These are phyloP conservation scores for Ditylenchus dipsaci DNA, from an alignment of 1,140 invertebrate genomes.

Conservation along the genomic window DNA sequence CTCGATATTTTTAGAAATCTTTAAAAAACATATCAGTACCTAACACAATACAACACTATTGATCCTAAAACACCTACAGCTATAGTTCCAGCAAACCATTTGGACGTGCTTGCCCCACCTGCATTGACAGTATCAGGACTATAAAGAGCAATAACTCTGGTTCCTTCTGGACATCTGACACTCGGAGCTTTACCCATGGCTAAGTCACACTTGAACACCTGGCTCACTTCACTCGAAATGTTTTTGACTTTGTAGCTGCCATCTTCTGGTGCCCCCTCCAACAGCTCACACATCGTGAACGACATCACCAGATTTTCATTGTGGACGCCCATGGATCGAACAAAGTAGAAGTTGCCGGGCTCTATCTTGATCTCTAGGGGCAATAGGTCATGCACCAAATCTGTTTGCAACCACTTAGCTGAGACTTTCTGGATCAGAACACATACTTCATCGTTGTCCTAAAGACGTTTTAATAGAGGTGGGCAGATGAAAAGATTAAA, in stretches of 20 bases:
- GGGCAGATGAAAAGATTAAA: too few species aligned
- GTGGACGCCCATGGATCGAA: not conserved
- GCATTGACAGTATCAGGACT: not conserved
- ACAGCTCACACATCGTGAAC: slow-evolving; percentile 4
- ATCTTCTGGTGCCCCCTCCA: not conserved
- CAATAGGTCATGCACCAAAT: slow-evolving; percentile 1
- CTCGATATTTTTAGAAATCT: too few species aligned
- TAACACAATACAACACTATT: too few species aligned
- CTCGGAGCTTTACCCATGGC: slow-evolving; percentile 22
- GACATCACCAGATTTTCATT: slow-evolving; percentile 2
- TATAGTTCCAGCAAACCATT: slow-evolving; percentile 17
- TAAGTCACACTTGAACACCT: not conserved
- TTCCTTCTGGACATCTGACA: slow-evolving; percentile 27
- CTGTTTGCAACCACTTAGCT: not conserved
- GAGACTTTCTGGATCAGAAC: not conserved
- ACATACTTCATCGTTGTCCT: slow-evolving; percentile 6
- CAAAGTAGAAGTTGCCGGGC: slow-evolving; percentile 1
- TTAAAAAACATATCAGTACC: too few species aligned
- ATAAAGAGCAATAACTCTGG: slow-evolving; percentile 18
- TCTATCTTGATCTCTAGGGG: not conserved
- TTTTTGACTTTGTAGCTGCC: not conserved
- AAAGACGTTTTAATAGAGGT: too few species aligned
- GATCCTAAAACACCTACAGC: too few species aligned
- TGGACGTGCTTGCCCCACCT: not conserved
- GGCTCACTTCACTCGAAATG: not conserved